Percentiles rank a stretch among this genome's conserved stretches.
Evolutionary conservation across 2,113 vertebrate genomes (phyloP).

Genomic region (Corydoras sp.): DNA sequence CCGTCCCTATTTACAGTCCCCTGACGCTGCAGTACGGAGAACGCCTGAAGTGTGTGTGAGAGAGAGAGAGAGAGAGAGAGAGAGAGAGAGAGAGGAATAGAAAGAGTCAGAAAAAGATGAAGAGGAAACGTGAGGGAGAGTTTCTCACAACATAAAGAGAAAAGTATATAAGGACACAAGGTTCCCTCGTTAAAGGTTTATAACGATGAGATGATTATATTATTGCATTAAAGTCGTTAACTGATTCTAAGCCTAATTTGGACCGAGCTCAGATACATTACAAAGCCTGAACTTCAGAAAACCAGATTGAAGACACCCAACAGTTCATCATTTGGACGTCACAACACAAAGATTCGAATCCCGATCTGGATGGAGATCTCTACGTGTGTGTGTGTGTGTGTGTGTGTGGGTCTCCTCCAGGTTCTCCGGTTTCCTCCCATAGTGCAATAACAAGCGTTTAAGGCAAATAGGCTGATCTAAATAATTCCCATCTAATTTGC

Average conservation of each 20-base stretch:
- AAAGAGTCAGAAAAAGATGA: conserved; percentile 1
- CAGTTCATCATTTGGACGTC: too few relatives aligned
- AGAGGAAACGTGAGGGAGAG: not conserved
- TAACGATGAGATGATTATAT: not conserved
- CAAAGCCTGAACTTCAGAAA: not conserved
- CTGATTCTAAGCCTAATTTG: too few relatives aligned
- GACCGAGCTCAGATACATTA: too few relatives aligned
- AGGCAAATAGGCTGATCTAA: too few relatives aligned
- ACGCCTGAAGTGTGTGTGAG: conserved; percentile 43
- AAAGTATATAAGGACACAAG: not conserved
- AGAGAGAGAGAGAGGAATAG: conserved; percentile 14
- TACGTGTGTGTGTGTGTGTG: too few relatives aligned
- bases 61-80: not conserved
- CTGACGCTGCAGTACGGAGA: conserved; percentile 54
- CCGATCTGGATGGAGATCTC: too few relatives aligned
- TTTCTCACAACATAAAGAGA: not conserved
- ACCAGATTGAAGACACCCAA: too few relatives aligned
- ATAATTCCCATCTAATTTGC: too few relatives aligned
- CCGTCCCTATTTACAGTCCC: conserved; percentile 69
- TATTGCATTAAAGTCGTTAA: not conserved
- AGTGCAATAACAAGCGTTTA: too few relatives aligned
- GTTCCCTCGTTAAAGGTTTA: not conserved
- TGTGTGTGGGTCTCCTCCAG: too few relatives aligned
- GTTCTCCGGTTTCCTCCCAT: too few relatives aligned
- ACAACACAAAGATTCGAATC: too few relatives aligned